These are phyloP conservation scores for Drosophila seguyi DNA, from an alignment of 1,140 invertebrate genomes.

Conservation along the genomic window DNA sequence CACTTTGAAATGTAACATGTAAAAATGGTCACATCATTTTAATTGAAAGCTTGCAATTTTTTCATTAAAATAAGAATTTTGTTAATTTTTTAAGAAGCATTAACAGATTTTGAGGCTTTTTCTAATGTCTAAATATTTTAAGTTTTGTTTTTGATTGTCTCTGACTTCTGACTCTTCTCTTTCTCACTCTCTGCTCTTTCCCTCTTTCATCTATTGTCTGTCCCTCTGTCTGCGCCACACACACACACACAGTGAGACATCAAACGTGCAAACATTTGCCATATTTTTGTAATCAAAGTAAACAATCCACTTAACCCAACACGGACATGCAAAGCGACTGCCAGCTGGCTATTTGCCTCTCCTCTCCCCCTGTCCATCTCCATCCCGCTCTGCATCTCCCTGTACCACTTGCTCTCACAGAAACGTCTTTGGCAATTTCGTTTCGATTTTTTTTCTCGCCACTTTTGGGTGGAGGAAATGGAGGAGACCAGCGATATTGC, in stretches of 20 bases:
- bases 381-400: background rate
- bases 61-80: background rate
- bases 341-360: conserved; percentile 36
- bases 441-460: conserved; percentile 35
- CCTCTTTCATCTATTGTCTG: conserved; percentile 7
- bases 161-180: background rate
- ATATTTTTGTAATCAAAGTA: conserved; percentile 83
- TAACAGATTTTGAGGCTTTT: background rate
- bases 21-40: too few species aligned
- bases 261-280: conserved; percentile 79
- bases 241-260: conserved; percentile 57
- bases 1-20: too few species aligned
- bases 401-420: conserved; percentile 20
- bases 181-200: conserved; percentile 1
- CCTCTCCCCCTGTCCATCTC: background rate
- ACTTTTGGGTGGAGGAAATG: conserved; percentile 10
- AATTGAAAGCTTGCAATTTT: background rate
- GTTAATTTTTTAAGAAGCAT: background rate
- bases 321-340: conserved; percentile 57
- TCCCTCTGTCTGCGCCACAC: conserved; percentile 7
- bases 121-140: background rate
- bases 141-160: background rate
- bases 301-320: conserved; percentile 81
- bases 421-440: conserved; percentile 68
- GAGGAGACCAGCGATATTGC: conserved; percentile 60